Evolutionary conservation across 2,113 vertebrate species (phyloP).

Genomic region (Mesitornis unicolor): DNA sequence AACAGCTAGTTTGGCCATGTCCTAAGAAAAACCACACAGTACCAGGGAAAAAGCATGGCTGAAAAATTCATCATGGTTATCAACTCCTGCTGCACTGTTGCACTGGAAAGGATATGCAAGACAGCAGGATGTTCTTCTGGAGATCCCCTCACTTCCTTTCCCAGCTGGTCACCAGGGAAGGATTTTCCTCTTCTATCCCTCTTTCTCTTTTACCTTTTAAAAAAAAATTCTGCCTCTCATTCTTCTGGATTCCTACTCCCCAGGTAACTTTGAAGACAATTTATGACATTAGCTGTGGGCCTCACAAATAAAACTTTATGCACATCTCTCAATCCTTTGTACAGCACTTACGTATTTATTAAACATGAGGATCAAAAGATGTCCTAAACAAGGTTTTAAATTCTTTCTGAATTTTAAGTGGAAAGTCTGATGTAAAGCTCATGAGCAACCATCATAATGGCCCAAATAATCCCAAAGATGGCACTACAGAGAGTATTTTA

Average conservation of each 20-base stretch:
- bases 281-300: neutral
- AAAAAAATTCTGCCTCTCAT: rapidly evolving
- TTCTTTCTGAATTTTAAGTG: neutral
- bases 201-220: neutral
- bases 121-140: neutral
- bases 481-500: neutral
- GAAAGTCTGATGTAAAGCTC: neutral
- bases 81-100: neutral
- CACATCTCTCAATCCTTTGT: neutral
- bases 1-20: rapidly evolving
- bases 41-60: neutral
- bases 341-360: neutral
- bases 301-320: neutral
- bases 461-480: neutral
- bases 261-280: neutral
- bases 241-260: neutral
- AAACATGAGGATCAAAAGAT: neutral
- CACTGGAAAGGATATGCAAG: neutral
- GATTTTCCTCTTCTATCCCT: neutral
- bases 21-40: neutral
- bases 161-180: neutral
- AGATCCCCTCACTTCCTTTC: neutral
- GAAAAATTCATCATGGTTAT: neutral
- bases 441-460: neutral
- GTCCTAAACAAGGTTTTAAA: neutral